Evolutionary conservation across 1,140 invertebrate species (phyloP), one percentile per base, ranked within the genome.

Genomic region (Acromyrmex heyeri): DNA sequence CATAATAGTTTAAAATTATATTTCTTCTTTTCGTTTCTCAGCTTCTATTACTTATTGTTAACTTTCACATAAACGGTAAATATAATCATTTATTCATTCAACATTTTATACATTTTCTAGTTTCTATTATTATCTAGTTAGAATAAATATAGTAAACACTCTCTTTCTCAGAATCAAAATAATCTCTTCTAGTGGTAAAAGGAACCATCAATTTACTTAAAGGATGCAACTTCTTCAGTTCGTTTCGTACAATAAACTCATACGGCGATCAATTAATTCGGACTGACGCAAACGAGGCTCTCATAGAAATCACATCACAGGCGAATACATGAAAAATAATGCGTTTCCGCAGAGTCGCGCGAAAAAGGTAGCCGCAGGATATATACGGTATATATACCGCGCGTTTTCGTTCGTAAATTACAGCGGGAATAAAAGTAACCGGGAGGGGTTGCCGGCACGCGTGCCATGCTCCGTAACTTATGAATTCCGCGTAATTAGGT

Each of bases 401-500:
- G 70, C 82, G 38, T 65, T 85, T 64, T 64, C 75, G 83, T 85
- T 82, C 83, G 76, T 87, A 82, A 92, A 93, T 92, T 90, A 93
- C 86, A 65, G 70, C 88, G 77, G 61, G 86, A 91, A 91, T 93
- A 91, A 91, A 93, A 91, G 78, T 79, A 86, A 91, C 65, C 69
- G 79, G 85, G 70, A 38, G 55, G 67, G 82, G 67, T 70, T 44
- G 69, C 64, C 64, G 86, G 86, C 76, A 73, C 82, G 88, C 76
- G 86, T 65, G 86, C 57, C 53, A 38, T 44, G 78, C 59, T 62
- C 62, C 75, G 91, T 93, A 92, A 94, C 91, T 94, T 93, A 93
- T 93, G 93, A 94, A 94, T 94, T 93, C 88, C 90, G 86, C 91
- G 91, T 94, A 95, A 94, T 95, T 95, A 94, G 93, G 89, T 91